A percentile compares a stretch with the other conserved stretches of the same genome.
These are phyloP conservation scores for Pseudomyrmex concolor DNA, from an alignment of 1,140 invertebrate species.

Conservation along the genomic window DNA sequence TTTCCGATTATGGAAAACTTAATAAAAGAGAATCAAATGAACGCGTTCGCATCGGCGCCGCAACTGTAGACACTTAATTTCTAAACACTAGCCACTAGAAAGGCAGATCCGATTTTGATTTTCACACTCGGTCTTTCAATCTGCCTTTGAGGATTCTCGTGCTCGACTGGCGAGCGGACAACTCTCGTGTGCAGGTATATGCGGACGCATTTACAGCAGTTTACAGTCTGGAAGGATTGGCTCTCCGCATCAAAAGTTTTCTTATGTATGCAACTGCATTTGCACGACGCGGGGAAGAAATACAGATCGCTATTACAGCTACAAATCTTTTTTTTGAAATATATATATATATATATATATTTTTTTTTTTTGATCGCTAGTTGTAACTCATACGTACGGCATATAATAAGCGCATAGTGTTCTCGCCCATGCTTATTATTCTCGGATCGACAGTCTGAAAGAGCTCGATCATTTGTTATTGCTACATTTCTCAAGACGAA, in stretches of 20 bases:
- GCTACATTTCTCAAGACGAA: neutral
- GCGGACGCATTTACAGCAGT: neutral
- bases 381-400: slow-evolving; percentile 24
- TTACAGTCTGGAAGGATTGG: slow-evolving; percentile 16
- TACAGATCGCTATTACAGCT: slow-evolving; percentile 32
- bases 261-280: slow-evolving; percentile 10
- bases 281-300: neutral
- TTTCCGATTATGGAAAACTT: neutral
- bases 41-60: slow-evolving; percentile 27
- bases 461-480: neutral
- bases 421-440: slow-evolving; percentile 17
- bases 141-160: slow-evolving; percentile 41
- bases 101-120: slow-evolving; percentile 60
- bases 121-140: neutral
- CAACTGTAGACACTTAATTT: slow-evolving; percentile 43
- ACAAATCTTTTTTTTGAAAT: slow-evolving; percentile 41
- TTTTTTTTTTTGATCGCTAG: slow-evolving; percentile 19
- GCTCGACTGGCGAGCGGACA: slow-evolving; percentile 26
- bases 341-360: no score
- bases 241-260: neutral
- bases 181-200: neutral
- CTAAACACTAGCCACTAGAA: slow-evolving; percentile 38
- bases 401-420: slow-evolving; percentile 42
- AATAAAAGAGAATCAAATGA: neutral
- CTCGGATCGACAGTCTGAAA: neutral